Evolutionary conservation across 2,797 vertebrate genomes (phyloP), one percentile per base, ranked within the genome.

Genomic region (Takifugu rubripes): DNA sequence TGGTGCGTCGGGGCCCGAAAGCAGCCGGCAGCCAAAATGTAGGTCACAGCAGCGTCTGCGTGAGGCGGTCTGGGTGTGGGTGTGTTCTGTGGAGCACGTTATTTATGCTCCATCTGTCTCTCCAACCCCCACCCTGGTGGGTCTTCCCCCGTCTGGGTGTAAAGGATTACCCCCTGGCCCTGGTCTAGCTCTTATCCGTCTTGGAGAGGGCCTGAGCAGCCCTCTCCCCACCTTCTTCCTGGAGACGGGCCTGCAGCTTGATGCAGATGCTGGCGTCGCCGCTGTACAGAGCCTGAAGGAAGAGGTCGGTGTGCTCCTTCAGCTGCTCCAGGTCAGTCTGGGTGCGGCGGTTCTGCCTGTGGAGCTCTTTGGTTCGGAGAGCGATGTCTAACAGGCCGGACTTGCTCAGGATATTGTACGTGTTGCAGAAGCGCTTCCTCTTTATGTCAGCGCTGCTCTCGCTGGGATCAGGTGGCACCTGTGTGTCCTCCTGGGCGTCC

Each of bases 341-440:
- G 0, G 93, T 94, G 67, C 91, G 90, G 10, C 94, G 92, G 86
- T 96, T 98, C 82, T 94, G 93, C 54, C 93, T 90, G 59, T 95
- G 93, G 53, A 97, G 78, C 81, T 97, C 95, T 88, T 96, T 96
- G 43, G 94, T 95, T 68, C 95, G 93, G n/a, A 98, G 87, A 2
- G 94, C 94, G 68, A 97, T 97, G 84, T 94, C 93, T 61, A 98
- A 88, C 79, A 98, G 81, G 0, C 95, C 95, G 0, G 95, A 97
- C 56, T 89, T 90, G 64, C 91, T 93, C 2, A 98, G 83, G 71
- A 96, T 92, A 17, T 95, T 94, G 5, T 96, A 92, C 0, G 95
- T 98, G 65, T 97, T 98, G 84, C 93, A 94, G 81, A 98, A 97
- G 57, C 95, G 93, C 70, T 93, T 93, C 56, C 90, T 88, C 65